Conservation (phyloP, 1,140 invertebrate species). For the Drosophila kohkoa region DNA sequence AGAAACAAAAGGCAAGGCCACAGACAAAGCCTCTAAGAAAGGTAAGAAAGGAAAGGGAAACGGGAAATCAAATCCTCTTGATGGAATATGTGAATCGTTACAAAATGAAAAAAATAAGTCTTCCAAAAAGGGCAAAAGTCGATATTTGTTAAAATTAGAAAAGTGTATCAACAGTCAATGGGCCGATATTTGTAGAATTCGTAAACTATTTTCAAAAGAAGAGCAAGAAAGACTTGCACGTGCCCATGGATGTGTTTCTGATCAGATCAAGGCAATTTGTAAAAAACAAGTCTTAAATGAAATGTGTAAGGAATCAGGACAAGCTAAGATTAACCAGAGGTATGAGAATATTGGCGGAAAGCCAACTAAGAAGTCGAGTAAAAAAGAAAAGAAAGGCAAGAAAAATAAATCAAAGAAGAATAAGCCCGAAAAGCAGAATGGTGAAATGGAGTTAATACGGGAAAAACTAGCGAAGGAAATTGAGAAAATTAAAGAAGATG, state of each 20-base stretch:
- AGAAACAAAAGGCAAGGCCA: not conserved
- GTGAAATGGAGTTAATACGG: not conserved
- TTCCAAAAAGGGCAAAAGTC: not conserved
- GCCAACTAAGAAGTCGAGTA: not conserved
- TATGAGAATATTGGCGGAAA: not conserved
- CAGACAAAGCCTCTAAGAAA: not conserved
- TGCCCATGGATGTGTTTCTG: not conserved
- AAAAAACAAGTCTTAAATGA: slow-evolving; percentile 8
- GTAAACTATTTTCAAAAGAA: slow-evolving; percentile 7
- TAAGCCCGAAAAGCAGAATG: not conserved
- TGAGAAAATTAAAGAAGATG: not conserved
- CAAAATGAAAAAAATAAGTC: not conserved
- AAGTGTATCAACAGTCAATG: slow-evolving; percentile 17
- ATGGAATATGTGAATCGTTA: not conserved
- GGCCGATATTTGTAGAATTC: slow-evolving; percentile 10
- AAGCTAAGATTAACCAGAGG: not conserved
- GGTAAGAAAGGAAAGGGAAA: not conserved
- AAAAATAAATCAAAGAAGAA: not conserved
- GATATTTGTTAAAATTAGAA: slow-evolving; percentile 6
- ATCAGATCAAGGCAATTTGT: slow-evolving; percentile 8
- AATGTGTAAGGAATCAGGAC: slow-evolving; percentile 8
- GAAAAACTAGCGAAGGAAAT: not conserved
- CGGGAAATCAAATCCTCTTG: not conserved
- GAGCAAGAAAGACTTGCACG: slow-evolving; percentile 2
- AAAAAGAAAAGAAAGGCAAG: not conserved